These are phyloP conservation scores for Amblyjoppa proteus DNA, from an alignment of 2,888 invertebrate genomes.

Conservation along the genomic window DNA sequence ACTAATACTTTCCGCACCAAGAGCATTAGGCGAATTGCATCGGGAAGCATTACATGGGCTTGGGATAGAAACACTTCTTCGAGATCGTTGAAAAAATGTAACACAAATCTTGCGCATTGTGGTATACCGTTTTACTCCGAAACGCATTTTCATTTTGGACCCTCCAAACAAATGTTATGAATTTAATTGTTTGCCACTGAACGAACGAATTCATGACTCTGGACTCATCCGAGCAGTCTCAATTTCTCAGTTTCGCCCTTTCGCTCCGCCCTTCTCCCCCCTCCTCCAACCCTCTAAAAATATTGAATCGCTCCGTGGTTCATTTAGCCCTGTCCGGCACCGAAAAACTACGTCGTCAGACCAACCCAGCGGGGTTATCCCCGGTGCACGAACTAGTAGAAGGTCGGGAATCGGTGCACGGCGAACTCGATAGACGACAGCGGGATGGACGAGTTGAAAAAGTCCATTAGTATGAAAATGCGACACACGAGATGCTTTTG, in stretches of 20 bases:
- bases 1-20: not conserved
- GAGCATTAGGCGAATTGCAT: not conserved
- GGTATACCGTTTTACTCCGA: no score
- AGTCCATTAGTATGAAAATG: conserved; percentile 83
- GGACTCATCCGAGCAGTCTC: no score
- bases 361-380: conserved; percentile 27
- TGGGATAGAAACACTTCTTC: not conserved
- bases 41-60: not conserved
- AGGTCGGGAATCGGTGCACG: conserved; percentile 18
- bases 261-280: no score
- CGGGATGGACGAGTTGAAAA: conserved; percentile 74
- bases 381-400: conserved; percentile 13
- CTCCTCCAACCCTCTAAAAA: no score
- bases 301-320: no score
- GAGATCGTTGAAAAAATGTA: not conserved
- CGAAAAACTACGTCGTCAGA: conserved; percentile 20
- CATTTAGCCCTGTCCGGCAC: no score
- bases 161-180: no score
- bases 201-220: no score
- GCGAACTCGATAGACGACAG: conserved; percentile 13
- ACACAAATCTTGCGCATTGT: not conserved
- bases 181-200: no score
- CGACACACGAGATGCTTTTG: conserved; percentile 77
- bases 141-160: no score
- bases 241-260: no score